These are phyloP conservation scores for Acrocephalus scirpaceus DNA, from an alignment of 2,797 vertebrate genomes.

Conservation along the genomic window DNA sequence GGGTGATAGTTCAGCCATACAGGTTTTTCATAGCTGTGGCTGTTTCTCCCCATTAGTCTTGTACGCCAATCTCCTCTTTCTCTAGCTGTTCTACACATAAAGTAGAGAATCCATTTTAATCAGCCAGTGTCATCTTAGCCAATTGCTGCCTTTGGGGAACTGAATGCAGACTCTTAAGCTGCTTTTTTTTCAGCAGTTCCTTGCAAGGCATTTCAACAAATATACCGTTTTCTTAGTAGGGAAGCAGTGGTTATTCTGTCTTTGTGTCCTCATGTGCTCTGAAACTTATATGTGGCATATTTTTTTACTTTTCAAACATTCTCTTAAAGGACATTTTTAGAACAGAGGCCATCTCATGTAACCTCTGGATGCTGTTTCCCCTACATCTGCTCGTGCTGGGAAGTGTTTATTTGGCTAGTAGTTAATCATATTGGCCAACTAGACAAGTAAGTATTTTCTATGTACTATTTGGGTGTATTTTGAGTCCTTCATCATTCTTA, in stretches of 20 bases:
- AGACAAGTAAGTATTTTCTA: neutral
- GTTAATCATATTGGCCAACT: neutral
- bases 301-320: neutral
- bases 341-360: neutral
- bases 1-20: neutral
- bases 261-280: fast-evolving
- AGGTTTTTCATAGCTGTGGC: neutral
- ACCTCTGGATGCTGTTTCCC: neutral
- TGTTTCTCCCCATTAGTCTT: neutral
- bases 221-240: neutral
- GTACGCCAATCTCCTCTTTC: neutral
- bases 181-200: neutral
- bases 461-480: neutral
- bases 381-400: neutral
- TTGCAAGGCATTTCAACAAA: neutral
- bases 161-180: neutral
- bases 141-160: neutral
- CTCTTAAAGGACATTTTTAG: neutral
- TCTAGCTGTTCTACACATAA: neutral
- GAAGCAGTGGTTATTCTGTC: neutral
- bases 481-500: neutral
- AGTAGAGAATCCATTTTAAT: conserved; percentile 1
- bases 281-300: neutral
- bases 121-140: neutral
- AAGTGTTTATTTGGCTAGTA: neutral